Conservation (phyloP, 2,113 vertebrate species). For the Galeopterus variegatus region DNA sequence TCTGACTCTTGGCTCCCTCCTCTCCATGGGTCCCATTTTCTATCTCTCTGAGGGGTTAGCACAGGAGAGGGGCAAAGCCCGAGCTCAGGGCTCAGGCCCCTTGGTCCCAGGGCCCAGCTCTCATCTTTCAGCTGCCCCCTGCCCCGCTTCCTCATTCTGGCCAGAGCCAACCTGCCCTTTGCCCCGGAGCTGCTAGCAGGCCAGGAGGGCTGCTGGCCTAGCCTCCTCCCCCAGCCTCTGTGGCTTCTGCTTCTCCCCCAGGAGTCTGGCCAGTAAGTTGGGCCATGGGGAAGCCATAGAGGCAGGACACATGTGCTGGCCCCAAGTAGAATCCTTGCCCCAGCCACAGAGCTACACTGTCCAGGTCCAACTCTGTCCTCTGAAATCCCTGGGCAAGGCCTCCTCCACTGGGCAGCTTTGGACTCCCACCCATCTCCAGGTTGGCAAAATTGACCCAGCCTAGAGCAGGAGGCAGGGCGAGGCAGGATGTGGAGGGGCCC, state of each 20-base stretch:
- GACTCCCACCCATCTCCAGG: not conserved
- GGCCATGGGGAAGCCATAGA: conserved; percentile 46
- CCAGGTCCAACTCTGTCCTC: not conserved
- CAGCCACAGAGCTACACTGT: not conserved
- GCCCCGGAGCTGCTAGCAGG: conserved; percentile 70
- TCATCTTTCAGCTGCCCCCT: not conserved
- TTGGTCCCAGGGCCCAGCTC: not conserved
- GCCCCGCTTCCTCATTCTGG: conserved; percentile 59
- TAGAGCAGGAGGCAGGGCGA: not conserved
- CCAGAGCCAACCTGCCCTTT: conserved; percentile 67
- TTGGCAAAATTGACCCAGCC: not conserved
- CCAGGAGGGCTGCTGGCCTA: conserved; percentile 20
- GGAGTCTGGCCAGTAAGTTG: conserved; percentile 43
- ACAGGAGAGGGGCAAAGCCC: not conserved
- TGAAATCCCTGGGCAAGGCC: not conserved
- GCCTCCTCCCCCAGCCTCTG: conserved; percentile 17
- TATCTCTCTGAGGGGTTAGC: not conserved
- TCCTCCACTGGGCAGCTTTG: not conserved
- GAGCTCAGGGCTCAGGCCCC: not conserved
- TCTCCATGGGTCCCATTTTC: not conserved
- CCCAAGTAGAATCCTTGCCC: not conserved
- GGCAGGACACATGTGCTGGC: conserved; percentile 50
- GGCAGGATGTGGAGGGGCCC: not conserved
- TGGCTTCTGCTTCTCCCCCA: conserved; percentile 7
- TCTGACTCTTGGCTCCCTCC: not conserved